Evolutionary conservation across 2,888 invertebrate species (phyloP), one percentile per base, ranked within the genome.

Genomic region (Leptinotarsa peninsularis): DNA sequence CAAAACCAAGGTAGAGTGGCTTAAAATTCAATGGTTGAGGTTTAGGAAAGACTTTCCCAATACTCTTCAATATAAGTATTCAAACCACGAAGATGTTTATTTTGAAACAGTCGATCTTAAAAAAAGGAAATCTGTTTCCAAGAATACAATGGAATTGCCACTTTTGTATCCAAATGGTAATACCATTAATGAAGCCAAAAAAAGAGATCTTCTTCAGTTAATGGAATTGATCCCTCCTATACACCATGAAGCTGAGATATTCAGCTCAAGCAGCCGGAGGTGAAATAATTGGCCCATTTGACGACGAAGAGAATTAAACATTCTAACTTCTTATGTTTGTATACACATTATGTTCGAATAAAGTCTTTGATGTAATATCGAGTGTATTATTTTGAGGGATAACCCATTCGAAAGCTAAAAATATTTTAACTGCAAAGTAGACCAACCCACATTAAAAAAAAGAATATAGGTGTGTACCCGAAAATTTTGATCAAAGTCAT

Each of bases 61-160:
- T 15, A 49, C n/a, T 23, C 70, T 74, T 71, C 71, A 72, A 63
- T 75, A 68, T 54, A 75, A 78, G 66, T 77, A 78, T 70, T 79
- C 76, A 56, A 79, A 80, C 68, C 77, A 71, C n/a, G 71, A 80
- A 72, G 73, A 75, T 17, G 58, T 74, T 71, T 27, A 27, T 71
- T 78, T 80, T 74, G 74, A 78, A 71, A 76, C 74, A 49, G 75
- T 73, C 67, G 72, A 79, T 69, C 18, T 78, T n/a, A 70, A 67
- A 68, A 74, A 77, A 70, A 72, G 73, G 54, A 74, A 77, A 74
- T 74, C 76, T 56, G 52, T 60, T 71, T 73, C 58, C 18, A 66
- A 66, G 43, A 72, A 76, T 66, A 73, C n/a, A 56, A 56, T 54
- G n/a, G 18, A 56, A 56, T n/a, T 79, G 33, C 70, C 76, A 70